Percentiles rank a stretch among this genome's conserved stretches.
Evolutionary conservation across 2,888 invertebrate species (phyloP).

Genomic region (Nematopogon swammerdamellus): DNA sequence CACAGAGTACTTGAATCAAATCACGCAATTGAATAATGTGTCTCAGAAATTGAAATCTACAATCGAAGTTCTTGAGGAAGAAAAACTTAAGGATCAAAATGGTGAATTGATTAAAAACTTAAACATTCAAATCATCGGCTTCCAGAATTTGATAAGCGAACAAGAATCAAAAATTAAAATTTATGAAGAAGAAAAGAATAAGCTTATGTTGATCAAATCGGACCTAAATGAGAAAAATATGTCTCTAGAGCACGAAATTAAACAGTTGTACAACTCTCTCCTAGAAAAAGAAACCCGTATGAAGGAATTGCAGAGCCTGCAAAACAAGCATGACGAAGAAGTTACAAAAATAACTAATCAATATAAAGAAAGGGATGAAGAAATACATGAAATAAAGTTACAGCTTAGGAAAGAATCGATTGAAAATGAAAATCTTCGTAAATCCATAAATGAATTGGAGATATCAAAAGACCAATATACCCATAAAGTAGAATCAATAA

Average conservation of each 20-base stretch:
- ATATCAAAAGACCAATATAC: conserved; percentile 36
- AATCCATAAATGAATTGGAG: conserved; percentile 52
- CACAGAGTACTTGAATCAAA: conserved; percentile 48
- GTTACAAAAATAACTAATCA: conserved; percentile 37
- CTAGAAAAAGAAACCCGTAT: conserved; percentile 40
- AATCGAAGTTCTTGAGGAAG: conserved; percentile 45
- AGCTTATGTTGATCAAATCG: conserved; percentile 30
- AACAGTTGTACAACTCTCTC: conserved; percentile 37
- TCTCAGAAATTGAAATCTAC: conserved; percentile 48
- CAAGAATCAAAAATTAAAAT: conserved; percentile 33
- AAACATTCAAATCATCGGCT: conserved; percentile 47
- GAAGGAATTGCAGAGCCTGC: conserved; percentile 42
- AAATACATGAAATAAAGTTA: conserved; percentile 51
- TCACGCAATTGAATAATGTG: conserved; percentile 50
- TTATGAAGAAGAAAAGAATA: conserved; percentile 43
- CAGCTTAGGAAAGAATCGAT: conserved; percentile 59
- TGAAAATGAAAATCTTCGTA: conserved; percentile 60
- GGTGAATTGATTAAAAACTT: conserved; percentile 48
- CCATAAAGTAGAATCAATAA: conserved; percentile 32
- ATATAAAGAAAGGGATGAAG: conserved; percentile 53
- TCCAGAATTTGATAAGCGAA: conserved; percentile 37
- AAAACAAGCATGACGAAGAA: conserved; percentile 46
- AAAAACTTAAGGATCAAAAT: conserved; percentile 47
- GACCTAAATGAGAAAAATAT: conserved; percentile 29
- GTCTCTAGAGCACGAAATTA: conserved; percentile 30